Percentiles rank a stretch among this genome's conserved stretches.
phyloP scores from a whole-genome alignment of 2,888 invertebrate species.

The Agriopis leucophaearia region DNA sequence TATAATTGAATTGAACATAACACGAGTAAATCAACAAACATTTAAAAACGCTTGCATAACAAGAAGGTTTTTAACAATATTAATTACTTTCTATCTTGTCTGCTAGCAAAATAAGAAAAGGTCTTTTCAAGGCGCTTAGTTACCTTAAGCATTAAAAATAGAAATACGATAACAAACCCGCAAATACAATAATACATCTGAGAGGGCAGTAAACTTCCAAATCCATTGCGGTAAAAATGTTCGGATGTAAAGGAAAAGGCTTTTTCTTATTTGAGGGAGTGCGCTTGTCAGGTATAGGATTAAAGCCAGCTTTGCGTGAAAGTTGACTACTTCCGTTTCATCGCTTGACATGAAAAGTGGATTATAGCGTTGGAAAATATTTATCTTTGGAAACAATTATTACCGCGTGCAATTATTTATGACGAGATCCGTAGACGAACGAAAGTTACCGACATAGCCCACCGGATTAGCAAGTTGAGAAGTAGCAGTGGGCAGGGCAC shows the following conservation, averaged over 20 bases:
- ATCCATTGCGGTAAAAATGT: conserved; percentile 49
- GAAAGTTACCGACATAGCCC: too few species aligned
- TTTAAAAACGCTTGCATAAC: too few species aligned
- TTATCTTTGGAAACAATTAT: not conserved
- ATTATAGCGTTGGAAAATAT: not conserved
- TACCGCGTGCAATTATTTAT: too few species aligned
- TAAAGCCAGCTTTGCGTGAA: conserved; percentile 46
- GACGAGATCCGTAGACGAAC: too few species aligned
- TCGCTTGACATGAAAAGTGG: conserved; percentile 9
- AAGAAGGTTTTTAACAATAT: too few species aligned
- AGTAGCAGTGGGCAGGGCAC: too few species aligned
- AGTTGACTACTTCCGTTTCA: conserved; percentile 31
- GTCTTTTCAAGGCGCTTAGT: too few species aligned
- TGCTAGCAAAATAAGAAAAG: too few species aligned
- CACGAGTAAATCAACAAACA: too few species aligned
- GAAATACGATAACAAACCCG: conserved; percentile 4
- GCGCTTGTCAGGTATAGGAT: conserved; percentile 58
- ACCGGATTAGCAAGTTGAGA: too few species aligned
- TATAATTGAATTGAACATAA: too few species aligned
- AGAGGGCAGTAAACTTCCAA: conserved; percentile 19
- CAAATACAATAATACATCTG: conserved; percentile 19
- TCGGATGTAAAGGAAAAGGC: conserved; percentile 34
- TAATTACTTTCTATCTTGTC: too few species aligned
- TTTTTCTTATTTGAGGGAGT: conserved; percentile 57
- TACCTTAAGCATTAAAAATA: not conserved